A percentile compares a stretch with the other conserved stretches of the same genome.
phyloP scores from a whole-genome alignment of 2,113 vertebrate species.

The Lates calcarifer region DNA sequence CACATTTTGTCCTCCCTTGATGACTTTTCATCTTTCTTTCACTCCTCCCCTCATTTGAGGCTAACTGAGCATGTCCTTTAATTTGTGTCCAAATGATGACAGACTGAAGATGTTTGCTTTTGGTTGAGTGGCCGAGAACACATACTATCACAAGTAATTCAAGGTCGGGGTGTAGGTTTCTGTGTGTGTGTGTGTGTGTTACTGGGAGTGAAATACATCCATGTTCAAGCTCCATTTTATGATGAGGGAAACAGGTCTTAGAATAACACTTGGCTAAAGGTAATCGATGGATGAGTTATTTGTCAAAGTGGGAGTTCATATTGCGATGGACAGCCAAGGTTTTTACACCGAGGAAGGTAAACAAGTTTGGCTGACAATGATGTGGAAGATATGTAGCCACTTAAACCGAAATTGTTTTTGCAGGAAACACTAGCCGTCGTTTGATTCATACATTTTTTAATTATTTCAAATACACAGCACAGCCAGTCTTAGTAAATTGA shows the following conservation, averaged over 20 bases:
- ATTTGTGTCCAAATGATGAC: conserved; percentile 62
- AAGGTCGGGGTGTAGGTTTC: conserved; percentile 22
- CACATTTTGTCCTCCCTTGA: conserved; percentile 4
- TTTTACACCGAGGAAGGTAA: conserved; percentile 25
- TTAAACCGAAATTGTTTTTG: conserved; percentile 26
- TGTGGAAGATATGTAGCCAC: conserved; percentile 9
- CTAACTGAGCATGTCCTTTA: conserved; percentile 46
- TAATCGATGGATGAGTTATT: neutral
- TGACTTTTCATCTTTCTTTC: conserved; percentile 16
- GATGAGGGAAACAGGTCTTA: conserved; percentile 44
- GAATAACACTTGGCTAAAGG: conserved; percentile 27
- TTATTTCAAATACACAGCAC: neutral
- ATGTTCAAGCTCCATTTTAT: conserved; percentile 26
- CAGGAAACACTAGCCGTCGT: conserved; percentile 3
- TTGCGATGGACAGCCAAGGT: conserved; percentile 2
- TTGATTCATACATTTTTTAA: conserved; percentile 4
- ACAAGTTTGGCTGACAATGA: conserved; percentile 9
- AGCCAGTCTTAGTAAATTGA: neutral
- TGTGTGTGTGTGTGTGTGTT: neutral
- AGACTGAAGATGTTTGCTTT: conserved; percentile 56
- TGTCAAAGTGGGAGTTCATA: conserved; percentile 23
- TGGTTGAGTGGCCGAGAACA: conserved; percentile 34
- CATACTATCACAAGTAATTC: conserved; percentile 17
- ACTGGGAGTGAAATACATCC: conserved; percentile 11
- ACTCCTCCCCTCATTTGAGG: conserved; percentile 32